Conservation (phyloP, 2,888 invertebrate species). For the Dione vanillae region DNA sequence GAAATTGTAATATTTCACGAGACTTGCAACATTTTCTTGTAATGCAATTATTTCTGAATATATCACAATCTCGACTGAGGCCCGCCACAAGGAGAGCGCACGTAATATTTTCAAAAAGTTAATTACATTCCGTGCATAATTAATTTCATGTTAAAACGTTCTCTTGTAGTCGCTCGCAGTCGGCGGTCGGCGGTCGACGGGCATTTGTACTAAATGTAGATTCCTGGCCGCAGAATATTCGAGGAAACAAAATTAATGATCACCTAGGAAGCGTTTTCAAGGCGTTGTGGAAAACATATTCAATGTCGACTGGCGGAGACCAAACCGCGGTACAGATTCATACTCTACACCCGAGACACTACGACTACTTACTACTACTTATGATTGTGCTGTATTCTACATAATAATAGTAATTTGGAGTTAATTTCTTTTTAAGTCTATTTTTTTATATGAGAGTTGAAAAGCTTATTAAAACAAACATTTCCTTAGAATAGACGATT, state of each 20-base stretch:
- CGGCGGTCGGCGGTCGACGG: too few relatives aligned
- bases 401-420: too few relatives aligned
- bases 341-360: background rate
- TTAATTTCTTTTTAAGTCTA: too few relatives aligned
- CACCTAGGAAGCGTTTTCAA: background rate
- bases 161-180: background rate
- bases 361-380: too few relatives aligned
- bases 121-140: constrained; percentile 18
- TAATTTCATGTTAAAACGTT: constrained; percentile 18
- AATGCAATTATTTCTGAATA: background rate
- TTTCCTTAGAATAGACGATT: too few relatives aligned
- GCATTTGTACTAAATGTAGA: constrained; percentile 5
- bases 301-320: background rate
- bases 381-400: too few relatives aligned
- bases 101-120: constrained; percentile 12
- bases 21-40: background rate
- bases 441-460: too few relatives aligned
- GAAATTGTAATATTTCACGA: background rate
- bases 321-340: constrained; percentile 3
- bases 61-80: background rate
- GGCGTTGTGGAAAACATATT: too few relatives aligned
- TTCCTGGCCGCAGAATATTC: background rate
- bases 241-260: background rate
- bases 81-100: background rate
- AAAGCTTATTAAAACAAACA: too few relatives aligned